A percentile compares a stretch with the other conserved stretches of the same genome.
These are phyloP conservation scores for Zygogramma bicolorata DNA, from an alignment of 2,888 invertebrate genomes.

Conservation along the genomic window DNA sequence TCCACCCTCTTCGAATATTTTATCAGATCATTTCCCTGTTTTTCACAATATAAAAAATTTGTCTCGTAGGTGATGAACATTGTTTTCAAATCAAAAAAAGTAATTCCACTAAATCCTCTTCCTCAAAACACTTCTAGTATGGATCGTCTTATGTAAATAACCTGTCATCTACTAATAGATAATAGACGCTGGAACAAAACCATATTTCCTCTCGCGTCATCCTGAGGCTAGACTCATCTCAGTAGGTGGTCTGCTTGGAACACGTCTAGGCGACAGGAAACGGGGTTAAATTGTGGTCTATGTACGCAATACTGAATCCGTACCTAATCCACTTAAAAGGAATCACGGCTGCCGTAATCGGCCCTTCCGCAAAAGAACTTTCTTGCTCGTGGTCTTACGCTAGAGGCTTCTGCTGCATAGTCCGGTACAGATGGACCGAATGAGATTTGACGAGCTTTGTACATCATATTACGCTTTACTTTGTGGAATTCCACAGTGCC, in stretches of 20 bases:
- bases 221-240: constrained; percentile 5
- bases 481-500: background rate
- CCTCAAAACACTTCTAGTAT: background rate
- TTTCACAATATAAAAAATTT: too few species aligned
- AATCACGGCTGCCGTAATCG: constrained; percentile 32
- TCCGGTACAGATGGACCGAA: background rate
- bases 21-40: too few species aligned
- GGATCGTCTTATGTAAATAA: background rate
- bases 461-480: background rate
- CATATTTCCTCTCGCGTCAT: constrained; percentile 7
- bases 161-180: background rate
- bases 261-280: constrained; percentile 26
- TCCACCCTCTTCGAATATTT: too few species aligned
- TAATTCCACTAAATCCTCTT: too few species aligned
- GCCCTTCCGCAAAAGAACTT: constrained; percentile 27
- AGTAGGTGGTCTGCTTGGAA: constrained; percentile 14
- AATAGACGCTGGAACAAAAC: background rate
- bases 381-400: background rate
- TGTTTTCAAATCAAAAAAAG: too few species aligned
- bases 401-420: background rate
- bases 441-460: background rate
- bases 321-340: constrained; percentile 41
- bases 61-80: too few species aligned
- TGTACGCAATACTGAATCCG: constrained; percentile 30
- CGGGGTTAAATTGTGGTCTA: constrained; percentile 33